phyloP scores from a whole-genome alignment of 2,113 vertebrate species.

The Merops nubicus region DNA sequence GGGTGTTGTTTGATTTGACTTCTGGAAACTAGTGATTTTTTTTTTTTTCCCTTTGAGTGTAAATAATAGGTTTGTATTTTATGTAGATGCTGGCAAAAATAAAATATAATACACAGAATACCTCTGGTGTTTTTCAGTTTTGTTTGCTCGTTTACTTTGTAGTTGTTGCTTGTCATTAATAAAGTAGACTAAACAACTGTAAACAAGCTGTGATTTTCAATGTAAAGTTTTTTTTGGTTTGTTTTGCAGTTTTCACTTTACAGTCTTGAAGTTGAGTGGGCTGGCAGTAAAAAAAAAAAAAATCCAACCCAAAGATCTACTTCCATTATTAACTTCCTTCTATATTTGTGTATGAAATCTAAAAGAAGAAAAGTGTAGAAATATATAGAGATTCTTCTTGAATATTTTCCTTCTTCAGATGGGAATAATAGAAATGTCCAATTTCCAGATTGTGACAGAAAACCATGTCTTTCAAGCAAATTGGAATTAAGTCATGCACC shows the following conservation, averaged over 20 bases:
- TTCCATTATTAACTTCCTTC: not conserved
- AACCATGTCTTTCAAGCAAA: not conserved
- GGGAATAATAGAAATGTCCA: not conserved
- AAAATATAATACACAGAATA: not conserved
- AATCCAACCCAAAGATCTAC: not conserved
- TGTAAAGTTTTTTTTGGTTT: not conserved
- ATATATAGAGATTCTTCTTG: not conserved
- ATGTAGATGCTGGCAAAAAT: not conserved
- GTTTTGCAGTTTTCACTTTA: not conserved
- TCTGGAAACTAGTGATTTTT: not conserved
- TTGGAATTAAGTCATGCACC: not conserved
- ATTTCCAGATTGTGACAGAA: not conserved
- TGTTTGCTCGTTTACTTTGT: not conserved
- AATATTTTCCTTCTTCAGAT: not conserved
- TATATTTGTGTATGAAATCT: not conserved
- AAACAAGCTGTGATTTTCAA: not conserved
- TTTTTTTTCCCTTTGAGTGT: not conserved
- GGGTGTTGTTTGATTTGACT: not conserved
- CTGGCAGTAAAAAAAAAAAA: not conserved
- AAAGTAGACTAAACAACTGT: not conserved
- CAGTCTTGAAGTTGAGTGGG: not conserved
- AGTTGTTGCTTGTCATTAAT: conserved; percentile 18
- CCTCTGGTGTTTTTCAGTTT: not conserved
- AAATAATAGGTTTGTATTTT: not conserved
- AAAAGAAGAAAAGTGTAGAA: not conserved